phyloP scores from a whole-genome alignment of 2,888 invertebrate genomes.

The Onthophagus sagittarius region DNA sequence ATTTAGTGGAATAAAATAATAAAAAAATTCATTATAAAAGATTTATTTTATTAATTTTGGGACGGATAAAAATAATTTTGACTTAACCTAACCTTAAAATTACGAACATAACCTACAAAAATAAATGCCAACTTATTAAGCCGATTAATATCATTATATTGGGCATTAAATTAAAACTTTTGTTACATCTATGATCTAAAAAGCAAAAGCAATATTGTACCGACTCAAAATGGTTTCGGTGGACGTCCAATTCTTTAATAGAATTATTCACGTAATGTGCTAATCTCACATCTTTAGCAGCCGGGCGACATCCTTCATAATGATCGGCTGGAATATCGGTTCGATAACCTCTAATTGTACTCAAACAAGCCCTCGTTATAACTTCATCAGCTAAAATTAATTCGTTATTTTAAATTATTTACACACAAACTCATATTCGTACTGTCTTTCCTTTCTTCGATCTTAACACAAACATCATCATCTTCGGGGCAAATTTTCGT shows the following conservation, averaged over 20 bases:
- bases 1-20: neutral
- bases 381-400: slow-evolving; percentile 63
- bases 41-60: neutral
- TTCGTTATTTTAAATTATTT: too few relatives aligned
- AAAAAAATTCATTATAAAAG: neutral
- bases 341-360: slow-evolving; percentile 69
- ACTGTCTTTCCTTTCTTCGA: slow-evolving; percentile 84
- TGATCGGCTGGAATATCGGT: slow-evolving; percentile 88
- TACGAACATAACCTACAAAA: too few relatives aligned
- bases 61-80: neutral
- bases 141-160: too few relatives aligned
- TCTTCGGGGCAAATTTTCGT: slow-evolving; percentile 78
- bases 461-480: slow-evolving; percentile 85
- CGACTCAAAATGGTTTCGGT: slow-evolving; percentile 75
- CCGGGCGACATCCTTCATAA: slow-evolving; percentile 84
- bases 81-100: neutral
- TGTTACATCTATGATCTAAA: slow-evolving; percentile 84
- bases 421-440: slow-evolving; percentile 30
- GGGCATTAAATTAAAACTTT: slow-evolving; percentile 29
- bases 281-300: slow-evolving; percentile 72
- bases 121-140: too few relatives aligned
- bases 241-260: slow-evolving; percentile 79
- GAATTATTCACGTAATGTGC: slow-evolving; percentile 86
- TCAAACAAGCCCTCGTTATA: slow-evolving; percentile 82
- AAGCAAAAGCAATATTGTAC: slow-evolving; percentile 89